Evolutionary conservation across 2,113 vertebrate genomes (phyloP).

Genomic region (Leuciscus idus): DNA sequence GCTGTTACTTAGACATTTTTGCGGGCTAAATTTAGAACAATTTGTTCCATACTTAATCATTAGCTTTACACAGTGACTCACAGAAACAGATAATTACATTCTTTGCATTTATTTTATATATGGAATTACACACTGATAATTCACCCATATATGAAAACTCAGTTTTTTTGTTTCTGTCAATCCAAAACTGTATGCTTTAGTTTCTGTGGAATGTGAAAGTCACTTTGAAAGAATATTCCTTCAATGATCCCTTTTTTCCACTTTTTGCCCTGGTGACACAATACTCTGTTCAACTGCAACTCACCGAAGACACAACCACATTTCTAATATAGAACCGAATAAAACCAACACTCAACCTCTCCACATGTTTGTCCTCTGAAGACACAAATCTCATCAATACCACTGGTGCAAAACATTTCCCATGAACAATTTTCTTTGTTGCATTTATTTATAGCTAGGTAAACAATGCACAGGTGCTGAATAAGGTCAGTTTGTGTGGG

Average conservation of each 20-base stretch:
- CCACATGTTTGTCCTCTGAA: neutral
- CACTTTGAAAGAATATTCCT: neutral
- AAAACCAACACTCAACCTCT: neutral
- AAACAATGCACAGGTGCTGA: conserved; percentile 64
- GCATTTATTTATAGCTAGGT: conserved; percentile 64
- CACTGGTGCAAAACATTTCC: neutral
- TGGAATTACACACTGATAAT: neutral
- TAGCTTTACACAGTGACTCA: neutral
- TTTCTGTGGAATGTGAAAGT: neutral
- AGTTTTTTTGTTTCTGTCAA: neutral
- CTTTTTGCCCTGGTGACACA: neutral
- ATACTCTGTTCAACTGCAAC: neutral
- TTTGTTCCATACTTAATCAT: neutral
- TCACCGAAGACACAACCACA: neutral
- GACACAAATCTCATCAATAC: neutral
- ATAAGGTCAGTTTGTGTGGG: conserved; percentile 30
- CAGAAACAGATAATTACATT: neutral
- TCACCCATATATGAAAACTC: neutral
- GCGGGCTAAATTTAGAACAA: conserved; percentile 7
- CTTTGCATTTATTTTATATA: neutral
- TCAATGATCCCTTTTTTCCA: neutral
- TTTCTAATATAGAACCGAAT: neutral
- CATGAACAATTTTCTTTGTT: neutral
- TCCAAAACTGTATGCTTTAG: neutral
- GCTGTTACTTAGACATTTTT: conserved; percentile 11